Base-by-base conservation (phyloP, 1,140 invertebrate species). In the Lepidurus couesii region DNA sequence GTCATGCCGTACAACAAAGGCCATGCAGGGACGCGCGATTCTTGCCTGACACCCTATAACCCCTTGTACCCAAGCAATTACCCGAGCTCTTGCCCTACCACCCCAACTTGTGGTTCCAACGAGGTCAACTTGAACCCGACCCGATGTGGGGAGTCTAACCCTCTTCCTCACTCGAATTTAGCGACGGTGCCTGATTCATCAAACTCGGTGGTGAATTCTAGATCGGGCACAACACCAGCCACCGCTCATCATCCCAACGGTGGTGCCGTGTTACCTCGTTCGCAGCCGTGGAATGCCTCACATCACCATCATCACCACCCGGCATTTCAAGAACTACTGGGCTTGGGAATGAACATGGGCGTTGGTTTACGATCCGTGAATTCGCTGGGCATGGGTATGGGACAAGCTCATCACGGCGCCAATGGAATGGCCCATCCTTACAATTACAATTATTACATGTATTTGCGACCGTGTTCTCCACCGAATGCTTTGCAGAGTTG, bases 381-480 rank as follows among this genome's bases (percentile, higher is more conserved):
- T 65, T 65, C 53, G 13, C 21, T 65, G 21, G 53, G 53, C 9
- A 65, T 65, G 53, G 53, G 53, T 65, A 65, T 65, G 53, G 53
- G 53, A 65, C 53, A 65, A 65, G 53, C 53, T 65, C 53, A 65
- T 21, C 53, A 65, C n/a, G 21, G 53, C 8, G 53, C 53, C 53
- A 65, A 65, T 21, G 53, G 53, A 65, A 65, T 65, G 53, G 21
- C 53, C 53, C 53, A 65, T 65, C 53, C 53, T 65, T 65, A 65
- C 53, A 65, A 65, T 16, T 65, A 65, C 53, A 65, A 65, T 21
- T 65, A 65, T 65, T 65, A 65, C 53, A 65, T 65, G 53, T 65
- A 65, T 65, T 65, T 65, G 21, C 53, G 53, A 65, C 53, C 53
- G 8, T 65, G 53, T 65, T 65, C 53, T 9, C 53, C 53, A 7